Conservation (phyloP, 2,888 invertebrate genomes). For the Schizotus pectinicornis region DNA sequence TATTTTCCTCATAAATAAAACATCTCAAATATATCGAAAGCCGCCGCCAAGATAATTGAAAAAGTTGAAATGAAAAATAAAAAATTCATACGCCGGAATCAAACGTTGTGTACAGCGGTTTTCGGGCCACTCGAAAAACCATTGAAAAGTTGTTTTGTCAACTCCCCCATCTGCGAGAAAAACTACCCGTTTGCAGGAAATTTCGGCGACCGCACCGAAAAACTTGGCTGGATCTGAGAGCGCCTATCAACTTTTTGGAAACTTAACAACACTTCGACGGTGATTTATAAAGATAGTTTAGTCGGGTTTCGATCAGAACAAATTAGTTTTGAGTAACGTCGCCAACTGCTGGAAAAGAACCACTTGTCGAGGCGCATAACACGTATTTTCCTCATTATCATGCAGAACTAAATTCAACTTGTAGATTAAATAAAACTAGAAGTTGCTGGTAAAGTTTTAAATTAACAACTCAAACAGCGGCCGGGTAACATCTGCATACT, state of each 20-base stretch:
- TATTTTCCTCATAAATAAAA: constrained; percentile 16
- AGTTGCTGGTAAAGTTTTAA: constrained; percentile 22
- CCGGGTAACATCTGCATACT: constrained; percentile 12
- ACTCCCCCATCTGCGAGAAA: neutral
- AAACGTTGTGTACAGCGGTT: neutral
- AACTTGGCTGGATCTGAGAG: constrained; percentile 2
- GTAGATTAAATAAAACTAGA: constrained; percentile 31
- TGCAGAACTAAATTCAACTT: constrained; percentile 32
- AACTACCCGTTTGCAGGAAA: constrained; percentile 1
- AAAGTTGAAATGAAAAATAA: constrained; percentile 16
- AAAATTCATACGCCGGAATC: constrained; percentile 10
- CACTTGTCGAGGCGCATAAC: constrained; percentile 16
- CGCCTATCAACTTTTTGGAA: constrained; percentile 22
- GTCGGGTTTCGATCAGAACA: neutral
- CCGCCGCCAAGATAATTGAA: constrained; percentile 15
- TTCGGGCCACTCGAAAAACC: neutral
- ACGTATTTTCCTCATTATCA: constrained; percentile 30
- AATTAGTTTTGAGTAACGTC: constrained; percentile 15
- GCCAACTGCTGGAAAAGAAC: constrained; percentile 11
- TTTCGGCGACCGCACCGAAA: constrained; percentile 6
- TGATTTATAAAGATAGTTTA: constrained; percentile 22
- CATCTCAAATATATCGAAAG: constrained; percentile 12
- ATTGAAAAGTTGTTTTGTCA: too few species aligned
- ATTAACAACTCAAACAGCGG: constrained; percentile 29
- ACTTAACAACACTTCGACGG: constrained; percentile 16